A percentile compares a stretch with the other conserved stretches of the same genome.
phyloP scores from a whole-genome alignment of 2,888 invertebrate species.

The Mystacides longicornis region DNA sequence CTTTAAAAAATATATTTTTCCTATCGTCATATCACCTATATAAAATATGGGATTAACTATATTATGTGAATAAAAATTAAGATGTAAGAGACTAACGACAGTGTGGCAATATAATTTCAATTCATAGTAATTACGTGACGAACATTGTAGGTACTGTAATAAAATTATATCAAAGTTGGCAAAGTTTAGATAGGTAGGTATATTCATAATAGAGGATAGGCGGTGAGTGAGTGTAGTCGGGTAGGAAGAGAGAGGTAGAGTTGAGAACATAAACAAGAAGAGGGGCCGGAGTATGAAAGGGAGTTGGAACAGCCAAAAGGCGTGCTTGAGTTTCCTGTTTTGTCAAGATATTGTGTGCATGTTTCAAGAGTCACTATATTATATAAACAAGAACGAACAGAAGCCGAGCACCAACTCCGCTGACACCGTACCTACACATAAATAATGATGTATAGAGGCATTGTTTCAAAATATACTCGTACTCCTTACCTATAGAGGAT shows the following conservation, averaged over 20 bases:
- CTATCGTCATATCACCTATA: no score
- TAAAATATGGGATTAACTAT: no score
- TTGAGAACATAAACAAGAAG: slow-evolving; percentile 12
- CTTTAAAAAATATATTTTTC: no score
- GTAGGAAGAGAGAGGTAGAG: background rate
- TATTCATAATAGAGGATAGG: slow-evolving; percentile 17
- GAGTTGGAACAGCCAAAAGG: slow-evolving; percentile 27
- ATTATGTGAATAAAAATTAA: no score
- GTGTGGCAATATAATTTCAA: no score
- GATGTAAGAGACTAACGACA: no score
- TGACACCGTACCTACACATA: slow-evolving; percentile 10
- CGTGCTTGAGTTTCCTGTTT: slow-evolving; percentile 26
- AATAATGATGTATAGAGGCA: slow-evolving; percentile 20
- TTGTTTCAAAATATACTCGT: slow-evolving; percentile 15
- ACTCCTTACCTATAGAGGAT: slow-evolving; percentile 11
- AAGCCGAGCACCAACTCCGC: slow-evolving; percentile 21
- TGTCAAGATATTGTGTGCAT: slow-evolving; percentile 26
- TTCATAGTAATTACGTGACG: no score
- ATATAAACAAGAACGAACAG: slow-evolving; percentile 19
- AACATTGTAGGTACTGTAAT: no score
- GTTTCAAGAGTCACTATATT: slow-evolving; percentile 23
- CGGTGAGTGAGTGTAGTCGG: background rate
- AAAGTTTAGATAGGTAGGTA: slow-evolving; percentile 24
- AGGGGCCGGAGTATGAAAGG: slow-evolving; percentile 9
- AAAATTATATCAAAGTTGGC: no score